Evolutionary conservation across 2,888 invertebrate genomes (phyloP).

Genomic region (Empis livida): DNA sequence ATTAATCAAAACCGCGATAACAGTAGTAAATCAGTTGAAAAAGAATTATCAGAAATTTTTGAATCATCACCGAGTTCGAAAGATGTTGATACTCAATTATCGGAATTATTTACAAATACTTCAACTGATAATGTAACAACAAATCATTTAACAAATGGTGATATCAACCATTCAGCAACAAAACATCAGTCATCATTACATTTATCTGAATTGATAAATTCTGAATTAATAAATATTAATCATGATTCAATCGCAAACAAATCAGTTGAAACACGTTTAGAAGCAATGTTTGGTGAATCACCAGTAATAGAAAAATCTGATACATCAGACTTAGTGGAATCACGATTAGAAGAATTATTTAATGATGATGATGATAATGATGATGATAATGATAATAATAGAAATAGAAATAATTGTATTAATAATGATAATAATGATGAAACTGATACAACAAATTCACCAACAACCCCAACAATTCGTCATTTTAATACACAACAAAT

Average conservation of each 20-base stretch:
- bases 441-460: conserved; percentile 3
- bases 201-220: conserved; percentile 29
- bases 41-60: conserved; percentile 29
- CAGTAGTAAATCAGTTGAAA: conserved; percentile 12
- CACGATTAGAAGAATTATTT: conserved; percentile 33
- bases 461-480: conserved; percentile 9
- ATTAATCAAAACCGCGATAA: not conserved
- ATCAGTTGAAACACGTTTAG: conserved; percentile 33
- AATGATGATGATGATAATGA: conserved; percentile 21
- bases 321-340: conserved; percentile 27
- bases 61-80: conserved; percentile 23
- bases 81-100: conserved; percentile 3
- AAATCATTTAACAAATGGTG: not conserved
- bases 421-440: too few species aligned
- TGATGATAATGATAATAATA: too few species aligned
- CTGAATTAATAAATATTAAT: conserved; percentile 21
- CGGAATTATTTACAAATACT: conserved; percentile 6
- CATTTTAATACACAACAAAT: conserved; percentile 12
- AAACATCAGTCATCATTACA: conserved; percentile 17
- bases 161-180: not conserved
- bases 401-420: too few species aligned
- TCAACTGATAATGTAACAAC: conserved; percentile 8
- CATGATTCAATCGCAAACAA: conserved; percentile 23
- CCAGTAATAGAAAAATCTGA: conserved; percentile 25
- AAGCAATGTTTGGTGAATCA: conserved; percentile 36